These are phyloP conservation scores for Cheilosia vernalis DNA, from an alignment of 2,888 invertebrate species.

Conservation along the genomic window DNA sequence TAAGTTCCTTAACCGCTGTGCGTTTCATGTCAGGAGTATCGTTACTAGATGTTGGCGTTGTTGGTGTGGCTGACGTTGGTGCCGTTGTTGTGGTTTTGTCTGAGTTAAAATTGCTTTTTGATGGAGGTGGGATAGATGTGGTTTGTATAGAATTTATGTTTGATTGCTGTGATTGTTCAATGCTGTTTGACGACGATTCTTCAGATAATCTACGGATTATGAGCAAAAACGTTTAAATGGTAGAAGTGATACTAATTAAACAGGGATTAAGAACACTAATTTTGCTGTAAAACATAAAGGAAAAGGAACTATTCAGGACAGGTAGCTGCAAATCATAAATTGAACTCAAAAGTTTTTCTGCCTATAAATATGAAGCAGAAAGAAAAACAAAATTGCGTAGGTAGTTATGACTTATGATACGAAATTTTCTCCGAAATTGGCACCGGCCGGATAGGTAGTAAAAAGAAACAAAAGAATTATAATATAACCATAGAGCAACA, in stretches of 20 bases:
- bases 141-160: conserved; percentile 57
- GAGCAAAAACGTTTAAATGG: not conserved
- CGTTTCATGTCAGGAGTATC: conserved; percentile 87
- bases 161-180: conserved; percentile 18
- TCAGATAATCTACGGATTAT: conserved; percentile 68
- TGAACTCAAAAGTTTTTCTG: not conserved
- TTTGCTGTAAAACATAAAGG: too few relatives aligned
- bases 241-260: too few relatives aligned
- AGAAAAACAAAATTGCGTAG: not conserved
- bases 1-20: conserved; percentile 91
- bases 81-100: conserved; percentile 57
- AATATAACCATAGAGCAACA: conserved; percentile 27
- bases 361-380: not conserved
- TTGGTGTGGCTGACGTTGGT: conserved; percentile 39
- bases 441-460: not conserved
- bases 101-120: conserved; percentile 54
- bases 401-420: not conserved
- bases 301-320: too few relatives aligned
- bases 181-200: conserved; percentile 75
- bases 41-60: conserved; percentile 69
- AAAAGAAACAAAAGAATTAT: conserved; percentile 18
- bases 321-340: not conserved
- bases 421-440: not conserved
- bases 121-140: conserved; percentile 67
- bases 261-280: too few relatives aligned